These are phyloP conservation scores for Ceuthmochares aereus DNA, from an alignment of 2,113 vertebrate genomes.

Conservation along the genomic window DNA sequence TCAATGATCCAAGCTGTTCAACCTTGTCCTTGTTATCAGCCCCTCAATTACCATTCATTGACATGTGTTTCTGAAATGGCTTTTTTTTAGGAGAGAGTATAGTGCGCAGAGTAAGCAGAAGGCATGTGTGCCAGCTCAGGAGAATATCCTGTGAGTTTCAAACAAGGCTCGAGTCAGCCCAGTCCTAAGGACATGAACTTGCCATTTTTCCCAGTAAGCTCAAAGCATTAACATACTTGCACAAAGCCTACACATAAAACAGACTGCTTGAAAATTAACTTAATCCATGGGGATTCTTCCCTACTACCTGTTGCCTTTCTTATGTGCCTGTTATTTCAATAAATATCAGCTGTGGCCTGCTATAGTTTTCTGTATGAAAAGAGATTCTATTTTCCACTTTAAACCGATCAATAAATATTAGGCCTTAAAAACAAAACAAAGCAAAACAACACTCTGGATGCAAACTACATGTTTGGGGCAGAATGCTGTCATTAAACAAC, in stretches of 20 bases:
- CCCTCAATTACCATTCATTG: background rate
- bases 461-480: background rate
- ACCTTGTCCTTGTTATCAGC: background rate
- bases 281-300: background rate
- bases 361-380: background rate
- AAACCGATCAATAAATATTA: background rate
- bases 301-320: background rate
- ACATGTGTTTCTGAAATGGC: background rate
- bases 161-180: background rate
- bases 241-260: background rate
- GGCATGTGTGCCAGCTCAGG: background rate
- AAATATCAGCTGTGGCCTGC: background rate
- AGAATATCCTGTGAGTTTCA: background rate
- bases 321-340: background rate
- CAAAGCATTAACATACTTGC: background rate
- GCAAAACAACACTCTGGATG: background rate
- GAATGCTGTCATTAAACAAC: background rate
- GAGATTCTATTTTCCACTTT: background rate
- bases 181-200: background rate
- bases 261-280: background rate
- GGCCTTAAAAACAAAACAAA: background rate
- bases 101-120: background rate
- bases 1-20: background rate
- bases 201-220: background rate
- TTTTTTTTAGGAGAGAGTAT: background rate